phyloP scores from a whole-genome alignment of 2,113 vertebrate species.

The Macroglossus sobrinus region DNA sequence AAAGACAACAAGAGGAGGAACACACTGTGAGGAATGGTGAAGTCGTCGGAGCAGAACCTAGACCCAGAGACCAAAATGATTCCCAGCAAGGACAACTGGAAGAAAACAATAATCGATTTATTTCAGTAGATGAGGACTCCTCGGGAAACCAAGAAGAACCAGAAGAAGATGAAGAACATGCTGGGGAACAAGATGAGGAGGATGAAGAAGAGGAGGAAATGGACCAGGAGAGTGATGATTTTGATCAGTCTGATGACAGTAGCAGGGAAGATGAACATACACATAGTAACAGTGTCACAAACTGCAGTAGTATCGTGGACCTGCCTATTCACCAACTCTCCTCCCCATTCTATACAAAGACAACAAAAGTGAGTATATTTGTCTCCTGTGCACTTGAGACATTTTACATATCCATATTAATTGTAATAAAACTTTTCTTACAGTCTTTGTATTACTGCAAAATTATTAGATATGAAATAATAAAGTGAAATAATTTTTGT shows the following conservation, averaged over 20 bases:
- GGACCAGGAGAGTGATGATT: conserved; percentile 99
- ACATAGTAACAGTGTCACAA: conserved; percentile 90
- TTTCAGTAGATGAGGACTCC: conserved; percentile 83
- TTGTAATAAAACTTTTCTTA: not conserved
- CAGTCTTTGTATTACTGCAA: not conserved
- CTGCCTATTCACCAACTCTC: conserved; percentile 88
- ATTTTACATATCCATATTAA: not conserved
- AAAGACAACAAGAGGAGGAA: conserved; percentile 84
- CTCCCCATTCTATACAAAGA: conserved; percentile 88
- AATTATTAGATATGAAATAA: not conserved
- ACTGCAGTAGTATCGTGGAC: conserved; percentile 89
- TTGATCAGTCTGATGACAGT: conserved; percentile 96
- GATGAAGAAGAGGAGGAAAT: conserved; percentile 96
- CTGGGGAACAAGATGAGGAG: conserved; percentile 88
- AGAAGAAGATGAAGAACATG: conserved; percentile 88
- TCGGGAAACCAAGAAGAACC: conserved; percentile 84
- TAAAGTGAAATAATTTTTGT: not conserved
- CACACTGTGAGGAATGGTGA: conserved; percentile 84
- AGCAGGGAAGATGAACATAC: conserved; percentile 91
- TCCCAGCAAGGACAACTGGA: conserved; percentile 82
- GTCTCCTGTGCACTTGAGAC: not conserved
- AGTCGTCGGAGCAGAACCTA: conserved; percentile 76
- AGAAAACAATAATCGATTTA: conserved; percentile 87
- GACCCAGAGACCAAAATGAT: conserved; percentile 78
- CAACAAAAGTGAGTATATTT: conserved; percentile 90